Conservation (phyloP, 2,113 vertebrate genomes). For the Centropristis striata region DNA sequence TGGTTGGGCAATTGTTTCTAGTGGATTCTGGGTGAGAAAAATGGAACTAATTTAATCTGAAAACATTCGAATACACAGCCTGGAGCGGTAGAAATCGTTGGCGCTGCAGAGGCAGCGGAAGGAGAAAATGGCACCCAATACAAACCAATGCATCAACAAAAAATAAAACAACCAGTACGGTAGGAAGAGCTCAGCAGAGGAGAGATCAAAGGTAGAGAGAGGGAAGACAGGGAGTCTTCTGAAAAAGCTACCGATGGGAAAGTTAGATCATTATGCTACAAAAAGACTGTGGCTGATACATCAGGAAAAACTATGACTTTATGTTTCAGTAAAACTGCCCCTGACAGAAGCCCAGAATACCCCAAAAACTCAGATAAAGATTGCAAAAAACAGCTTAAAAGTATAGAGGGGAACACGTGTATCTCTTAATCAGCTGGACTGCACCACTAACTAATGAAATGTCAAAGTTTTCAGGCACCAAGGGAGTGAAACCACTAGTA, state of each 20-base stretch:
- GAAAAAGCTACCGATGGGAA: slow-evolving; percentile 14
- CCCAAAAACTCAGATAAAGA: neutral
- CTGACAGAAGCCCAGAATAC: neutral
- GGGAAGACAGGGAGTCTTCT: slow-evolving; percentile 11
- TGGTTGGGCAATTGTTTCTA: slow-evolving; percentile 46
- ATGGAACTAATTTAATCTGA: slow-evolving; percentile 64
- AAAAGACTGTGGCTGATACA: slow-evolving; percentile 14
- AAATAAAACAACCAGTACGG: slow-evolving; percentile 10
- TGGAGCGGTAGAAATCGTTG: slow-evolving; percentile 48
- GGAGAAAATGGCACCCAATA: slow-evolving; percentile 51
- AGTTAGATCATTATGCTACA: slow-evolving; percentile 24
- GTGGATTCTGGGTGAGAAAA: slow-evolving; percentile 53
- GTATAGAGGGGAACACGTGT: neutral
- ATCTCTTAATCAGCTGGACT: slow-evolving; percentile 30
- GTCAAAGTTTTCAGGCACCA: slow-evolving; percentile 29
- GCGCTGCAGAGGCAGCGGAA: slow-evolving; percentile 37
- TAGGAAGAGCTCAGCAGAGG: slow-evolving; percentile 21
- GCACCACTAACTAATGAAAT: slow-evolving; percentile 37
- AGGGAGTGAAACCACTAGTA: slow-evolving; percentile 31
- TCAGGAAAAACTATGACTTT: slow-evolving; percentile 1
- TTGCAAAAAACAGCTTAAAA: neutral
- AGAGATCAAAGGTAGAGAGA: slow-evolving; percentile 37
- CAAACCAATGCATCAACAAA: slow-evolving; percentile 34
- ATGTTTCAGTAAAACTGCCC: slow-evolving; percentile 1
- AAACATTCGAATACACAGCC: slow-evolving; percentile 54